Evolutionary conservation across 2,888 invertebrate genomes (phyloP).

Genomic region (Creontiades dilutus): DNA sequence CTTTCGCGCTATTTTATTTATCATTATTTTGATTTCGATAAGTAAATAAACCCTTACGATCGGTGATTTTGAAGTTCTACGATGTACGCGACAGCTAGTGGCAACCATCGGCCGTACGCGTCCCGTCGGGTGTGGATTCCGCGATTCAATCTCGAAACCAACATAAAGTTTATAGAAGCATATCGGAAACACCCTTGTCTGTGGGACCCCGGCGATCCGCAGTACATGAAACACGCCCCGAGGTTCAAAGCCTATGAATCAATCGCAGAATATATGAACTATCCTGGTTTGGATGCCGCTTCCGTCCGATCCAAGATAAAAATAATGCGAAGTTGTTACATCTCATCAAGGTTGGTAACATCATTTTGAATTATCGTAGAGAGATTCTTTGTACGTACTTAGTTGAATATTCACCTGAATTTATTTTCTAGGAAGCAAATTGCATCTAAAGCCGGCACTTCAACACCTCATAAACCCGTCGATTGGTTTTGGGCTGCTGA

Average conservation of each 20-base stretch:
- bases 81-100: not conserved
- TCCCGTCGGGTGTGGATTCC: constrained; percentile 66
- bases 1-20: constrained; percentile 10
- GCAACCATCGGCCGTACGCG: constrained; percentile 4
- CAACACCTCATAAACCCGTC: constrained; percentile 66
- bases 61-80: not conserved
- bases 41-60: not conserved
- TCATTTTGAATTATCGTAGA: not conserved
- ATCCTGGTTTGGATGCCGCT: constrained; percentile 61
- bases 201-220: constrained; percentile 53
- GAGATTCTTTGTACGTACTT: no score
- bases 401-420: no score
- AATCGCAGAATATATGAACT: constrained; percentile 60
- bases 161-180: constrained; percentile 63
- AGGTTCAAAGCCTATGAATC: constrained; percentile 48
- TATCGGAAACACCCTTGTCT: constrained; percentile 60
- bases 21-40: not conserved
- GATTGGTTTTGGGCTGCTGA: constrained; percentile 69
- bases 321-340: constrained; percentile 68
- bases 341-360: constrained; percentile 43
- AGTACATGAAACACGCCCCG: constrained; percentile 59
- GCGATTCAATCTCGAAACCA: constrained; percentile 63
- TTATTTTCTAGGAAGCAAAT: constrained; percentile 42
- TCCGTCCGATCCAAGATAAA: constrained; percentile 67
- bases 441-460: constrained; percentile 65